Evolutionary conservation across 2,113 vertebrate species (phyloP), one percentile per base, ranked within the genome.

Genomic region (Castor canadensis): DNA sequence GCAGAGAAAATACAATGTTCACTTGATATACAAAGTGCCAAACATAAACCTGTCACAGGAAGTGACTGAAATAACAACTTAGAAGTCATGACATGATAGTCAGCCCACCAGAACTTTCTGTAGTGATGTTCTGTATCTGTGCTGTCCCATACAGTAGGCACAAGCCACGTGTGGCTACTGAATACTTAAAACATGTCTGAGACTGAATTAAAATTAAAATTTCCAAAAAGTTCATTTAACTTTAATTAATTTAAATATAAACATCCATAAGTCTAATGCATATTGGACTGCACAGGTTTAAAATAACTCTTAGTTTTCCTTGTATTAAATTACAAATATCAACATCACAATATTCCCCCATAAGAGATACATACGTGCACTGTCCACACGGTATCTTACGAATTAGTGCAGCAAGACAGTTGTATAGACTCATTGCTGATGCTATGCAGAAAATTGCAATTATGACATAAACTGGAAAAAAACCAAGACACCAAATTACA

Each of bases 361-460:
- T 35, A 76, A 97, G 79, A 97, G 67, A 93, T 88, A 96, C 98
- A 35, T 98, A 99, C 99, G 98, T 99, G 98, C 99, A 98, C 67
- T 96, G 98, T 87, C 98, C 98, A 97, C 98, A 99, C 1, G 99
- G 98, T 62, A 99, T 95, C 88, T 97, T 98, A n/a, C 95, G 98
- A 97, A 99, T 64, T 79, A 99, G 83, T 1, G 99, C 99, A 16
- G 99, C 98, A 0, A 99, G 97, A 96, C 99, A 99, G 98, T 98
- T 99, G 98, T 99, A 99, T 12, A 99, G 97, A 3, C 99, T 99
- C n/a, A 98, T 98, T 0, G 99, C 99, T 73, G 99, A 99, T 0
- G 99, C 99, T 96, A 99, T 82, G 98, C 99, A 99, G 98, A 99
- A 99, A 96, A 99, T 98, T 4, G 94, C 98, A 96, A 99, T 99